Conservation (phyloP, 2,113 vertebrate species). For the Lichenostomus cassidix region DNA sequence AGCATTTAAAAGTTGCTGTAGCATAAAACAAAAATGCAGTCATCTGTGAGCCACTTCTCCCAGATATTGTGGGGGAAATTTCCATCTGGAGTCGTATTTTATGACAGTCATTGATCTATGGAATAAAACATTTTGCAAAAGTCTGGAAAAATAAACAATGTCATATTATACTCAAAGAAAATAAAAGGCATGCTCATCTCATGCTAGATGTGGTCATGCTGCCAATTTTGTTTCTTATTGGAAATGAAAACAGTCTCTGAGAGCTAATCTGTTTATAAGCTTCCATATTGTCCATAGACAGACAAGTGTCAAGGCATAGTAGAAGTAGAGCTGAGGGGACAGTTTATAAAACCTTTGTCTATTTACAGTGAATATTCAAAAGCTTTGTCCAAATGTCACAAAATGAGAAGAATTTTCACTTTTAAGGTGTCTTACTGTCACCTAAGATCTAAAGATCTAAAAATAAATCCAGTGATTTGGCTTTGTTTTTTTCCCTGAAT, state of each 20-base stretch:
- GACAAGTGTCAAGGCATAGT: not conserved
- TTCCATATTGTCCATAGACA: not conserved
- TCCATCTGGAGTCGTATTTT: constrained; percentile 2
- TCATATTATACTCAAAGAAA: not conserved
- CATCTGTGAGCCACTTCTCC: not conserved
- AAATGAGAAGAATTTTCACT: not conserved
- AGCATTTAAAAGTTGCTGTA: not conserved
- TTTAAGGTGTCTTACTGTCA: not conserved
- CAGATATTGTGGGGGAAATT: not conserved
- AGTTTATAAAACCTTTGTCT: not conserved
- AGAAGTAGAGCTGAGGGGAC: not conserved
- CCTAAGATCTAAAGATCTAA: not conserved
- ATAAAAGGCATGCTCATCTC: not conserved
- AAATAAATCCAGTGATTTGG: not conserved
- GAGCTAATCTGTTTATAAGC: not conserved
- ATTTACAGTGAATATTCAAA: not conserved
- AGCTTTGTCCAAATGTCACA: not conserved
- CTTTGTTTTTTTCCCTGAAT: not conserved
- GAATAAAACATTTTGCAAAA: constrained; percentile 4
- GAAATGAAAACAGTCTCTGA: not conserved
- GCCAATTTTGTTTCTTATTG: not conserved
- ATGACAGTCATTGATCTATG: not conserved
- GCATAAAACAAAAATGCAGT: not conserved
- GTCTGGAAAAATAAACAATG: constrained; percentile 35
- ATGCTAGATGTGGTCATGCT: not conserved